Conservation (phyloP, 2,113 vertebrate genomes). For the Pseudolaguvia tuberculata region DNA sequence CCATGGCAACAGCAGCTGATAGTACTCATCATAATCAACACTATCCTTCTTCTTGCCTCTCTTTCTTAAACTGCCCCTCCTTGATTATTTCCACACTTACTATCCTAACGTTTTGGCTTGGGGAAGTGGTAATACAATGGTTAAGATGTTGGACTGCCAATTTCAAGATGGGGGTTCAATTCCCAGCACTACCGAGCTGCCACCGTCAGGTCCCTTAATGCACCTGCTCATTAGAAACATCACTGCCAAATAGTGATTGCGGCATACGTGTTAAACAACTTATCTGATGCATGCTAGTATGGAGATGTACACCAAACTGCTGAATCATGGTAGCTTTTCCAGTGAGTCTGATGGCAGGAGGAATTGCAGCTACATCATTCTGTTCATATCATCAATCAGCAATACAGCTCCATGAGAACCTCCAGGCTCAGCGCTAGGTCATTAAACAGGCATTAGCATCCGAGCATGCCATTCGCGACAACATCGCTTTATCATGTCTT, state of each 20-base stretch:
- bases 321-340: slow-evolving; percentile 52
- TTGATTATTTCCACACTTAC: too few relatives aligned
- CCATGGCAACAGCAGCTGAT: too few relatives aligned
- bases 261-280: not conserved
- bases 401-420: slow-evolving; percentile 10
- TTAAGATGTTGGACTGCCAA: too few relatives aligned
- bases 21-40: not conserved
- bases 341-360: slow-evolving; percentile 43
- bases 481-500: slow-evolving; percentile 27
- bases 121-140: too few relatives aligned
- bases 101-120: too few relatives aligned
- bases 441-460: slow-evolving; percentile 65
- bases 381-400: slow-evolving; percentile 60
- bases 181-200: too few relatives aligned
- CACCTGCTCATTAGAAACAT: not conserved
- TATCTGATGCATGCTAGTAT: not conserved
- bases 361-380: slow-evolving; percentile 53
- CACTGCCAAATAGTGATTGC: not conserved
- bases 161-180: too few relatives aligned
- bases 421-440: slow-evolving; percentile 51
- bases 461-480: slow-evolving; percentile 52
- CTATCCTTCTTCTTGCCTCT: too few relatives aligned
- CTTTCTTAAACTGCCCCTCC: too few relatives aligned
- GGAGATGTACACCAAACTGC: slow-evolving; percentile 32
- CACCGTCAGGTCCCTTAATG: not conserved